Percentiles rank a stretch among this genome's conserved stretches.
Conservation (phyloP, 1,140 invertebrate species). For the Goniozus legneri region DNA sequence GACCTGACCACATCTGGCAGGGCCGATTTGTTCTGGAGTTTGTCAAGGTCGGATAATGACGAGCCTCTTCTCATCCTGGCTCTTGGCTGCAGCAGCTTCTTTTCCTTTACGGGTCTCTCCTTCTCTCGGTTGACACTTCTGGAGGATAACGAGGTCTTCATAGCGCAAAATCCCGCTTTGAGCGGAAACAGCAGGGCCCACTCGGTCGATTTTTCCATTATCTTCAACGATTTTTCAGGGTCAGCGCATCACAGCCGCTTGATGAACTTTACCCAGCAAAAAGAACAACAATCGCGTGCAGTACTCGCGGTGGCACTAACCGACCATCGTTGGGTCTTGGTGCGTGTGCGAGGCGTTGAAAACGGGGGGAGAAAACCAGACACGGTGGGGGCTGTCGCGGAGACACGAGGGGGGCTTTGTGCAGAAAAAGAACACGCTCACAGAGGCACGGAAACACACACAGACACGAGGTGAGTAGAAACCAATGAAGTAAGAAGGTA, state of each 20-base stretch:
- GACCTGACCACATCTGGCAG: slow-evolving; percentile 54
- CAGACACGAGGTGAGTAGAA: neutral
- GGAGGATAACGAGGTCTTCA: slow-evolving; percentile 56
- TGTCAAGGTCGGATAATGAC: slow-evolving; percentile 69
- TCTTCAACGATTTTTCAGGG: no score
- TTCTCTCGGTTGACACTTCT: slow-evolving; percentile 39
- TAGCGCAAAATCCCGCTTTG: slow-evolving; percentile 59
- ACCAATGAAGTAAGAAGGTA: neutral
- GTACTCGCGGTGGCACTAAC: no score
- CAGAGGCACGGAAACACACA: no score
- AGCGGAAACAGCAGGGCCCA: slow-evolving; percentile 61
- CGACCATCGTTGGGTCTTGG: no score
- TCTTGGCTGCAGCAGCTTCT: slow-evolving; percentile 33
- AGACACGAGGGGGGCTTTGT: no score
- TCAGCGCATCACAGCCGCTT: no score
- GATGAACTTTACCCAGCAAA: no score
- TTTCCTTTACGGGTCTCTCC: slow-evolving; percentile 24
- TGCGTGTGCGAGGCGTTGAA: no score
- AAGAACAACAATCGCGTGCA: no score
- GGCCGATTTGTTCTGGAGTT: slow-evolving; percentile 46
- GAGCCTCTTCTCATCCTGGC: slow-evolving; percentile 64
- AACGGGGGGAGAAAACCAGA: no score
- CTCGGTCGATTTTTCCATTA: slow-evolving; percentile 55
- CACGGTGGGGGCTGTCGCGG: no score
- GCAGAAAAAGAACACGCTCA: no score